Percentiles rank a stretch among this genome's conserved stretches.
Evolutionary conservation across 2,113 vertebrate genomes (phyloP).

Genomic region (Leucoraja erinaceus): DNA sequence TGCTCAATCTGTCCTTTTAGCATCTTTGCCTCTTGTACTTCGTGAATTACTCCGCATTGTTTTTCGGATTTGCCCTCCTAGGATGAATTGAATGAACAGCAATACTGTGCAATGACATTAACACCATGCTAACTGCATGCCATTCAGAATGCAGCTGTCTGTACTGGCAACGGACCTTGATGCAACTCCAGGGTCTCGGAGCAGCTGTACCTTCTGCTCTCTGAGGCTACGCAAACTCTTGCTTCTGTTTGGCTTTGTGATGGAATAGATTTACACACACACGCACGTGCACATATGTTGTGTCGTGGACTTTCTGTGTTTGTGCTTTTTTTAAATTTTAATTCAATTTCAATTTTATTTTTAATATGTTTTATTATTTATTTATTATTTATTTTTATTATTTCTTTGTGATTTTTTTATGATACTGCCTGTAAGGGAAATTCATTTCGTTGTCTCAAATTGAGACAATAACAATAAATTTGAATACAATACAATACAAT

Average conservation of each 20-base stretch:
- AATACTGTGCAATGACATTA: neutral
- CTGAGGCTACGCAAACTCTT: neutral
- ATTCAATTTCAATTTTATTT: no score
- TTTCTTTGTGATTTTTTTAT: no score
- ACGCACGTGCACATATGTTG: neutral
- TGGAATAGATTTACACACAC: neutral
- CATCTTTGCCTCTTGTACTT: neutral
- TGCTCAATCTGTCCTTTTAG: neutral
- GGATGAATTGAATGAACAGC: neutral
- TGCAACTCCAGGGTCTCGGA: neutral
- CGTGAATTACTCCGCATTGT: neutral
- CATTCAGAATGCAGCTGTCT: neutral
- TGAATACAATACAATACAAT: no score
- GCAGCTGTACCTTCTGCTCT: neutral
- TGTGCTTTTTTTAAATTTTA: no score
- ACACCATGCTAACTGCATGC: neutral
- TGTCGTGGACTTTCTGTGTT: no score
- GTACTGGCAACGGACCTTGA: neutral
- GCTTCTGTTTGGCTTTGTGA: neutral
- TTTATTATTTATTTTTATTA: no score
- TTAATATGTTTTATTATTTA: no score
- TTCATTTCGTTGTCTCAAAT: no score
- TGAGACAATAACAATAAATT: no score
- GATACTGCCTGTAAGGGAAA: no score
- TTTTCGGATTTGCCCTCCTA: neutral